These are phyloP conservation scores for Tauraco hartlaubi DNA, from an alignment of 2,797 vertebrate species.

Conservation along the genomic window DNA sequence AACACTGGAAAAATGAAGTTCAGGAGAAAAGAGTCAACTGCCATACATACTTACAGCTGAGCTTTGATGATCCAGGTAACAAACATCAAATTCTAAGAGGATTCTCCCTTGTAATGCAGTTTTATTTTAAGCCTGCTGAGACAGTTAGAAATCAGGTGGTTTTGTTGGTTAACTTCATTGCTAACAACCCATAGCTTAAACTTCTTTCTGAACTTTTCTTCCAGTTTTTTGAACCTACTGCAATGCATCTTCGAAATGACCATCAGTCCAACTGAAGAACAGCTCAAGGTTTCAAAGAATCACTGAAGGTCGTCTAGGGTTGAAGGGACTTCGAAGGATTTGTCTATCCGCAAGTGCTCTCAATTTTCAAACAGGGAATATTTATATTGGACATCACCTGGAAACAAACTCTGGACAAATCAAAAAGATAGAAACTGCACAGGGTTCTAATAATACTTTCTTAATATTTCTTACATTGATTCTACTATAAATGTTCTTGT, in stretches of 20 bases:
- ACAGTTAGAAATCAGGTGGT: not conserved
- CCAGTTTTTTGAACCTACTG: constrained; percentile 73
- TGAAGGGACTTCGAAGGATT: not conserved
- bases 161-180: not conserved
- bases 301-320: not conserved
- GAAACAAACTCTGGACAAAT: not conserved
- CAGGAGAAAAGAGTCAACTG: not conserved
- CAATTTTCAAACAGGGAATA: not conserved
- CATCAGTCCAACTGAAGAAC: constrained; percentile 46
- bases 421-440: not conserved
- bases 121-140: not conserved
- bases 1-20: not conserved
- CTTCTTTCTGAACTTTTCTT: constrained; percentile 15
- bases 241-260: constrained; percentile 66
- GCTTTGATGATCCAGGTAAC: not conserved
- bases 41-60: not conserved
- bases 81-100: not conserved
- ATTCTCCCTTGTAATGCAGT: not conserved
- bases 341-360: not conserved
- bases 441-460: not conserved
- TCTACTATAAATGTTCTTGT: not conserved
- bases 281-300: not conserved
- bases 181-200: not conserved
- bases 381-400: not conserved
- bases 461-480: not conserved